These are phyloP conservation scores for Penaeus vannamei DNA, from an alignment of 1,140 invertebrate genomes.

Conservation along the genomic window DNA sequence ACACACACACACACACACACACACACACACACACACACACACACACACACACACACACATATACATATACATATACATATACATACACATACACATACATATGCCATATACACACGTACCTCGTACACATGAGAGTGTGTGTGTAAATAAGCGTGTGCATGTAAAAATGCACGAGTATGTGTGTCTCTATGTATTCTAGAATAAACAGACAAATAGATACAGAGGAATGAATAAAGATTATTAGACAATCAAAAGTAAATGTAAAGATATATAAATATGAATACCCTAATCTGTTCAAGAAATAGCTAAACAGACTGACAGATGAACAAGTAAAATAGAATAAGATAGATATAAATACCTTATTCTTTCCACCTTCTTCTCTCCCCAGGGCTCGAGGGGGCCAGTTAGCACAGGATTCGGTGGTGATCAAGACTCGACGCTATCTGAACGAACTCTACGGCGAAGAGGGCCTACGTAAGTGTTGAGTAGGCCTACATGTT, in stretches of 20 bases:
- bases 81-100: no score
- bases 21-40: neutral
- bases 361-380: neutral
- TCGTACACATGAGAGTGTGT: neutral
- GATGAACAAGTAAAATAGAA: neutral
- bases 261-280: no score
- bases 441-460: constrained; percentile 38
- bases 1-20: neutral
- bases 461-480: constrained; percentile 35
- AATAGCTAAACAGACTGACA: neutral
- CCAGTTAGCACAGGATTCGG: constrained; percentile 20
- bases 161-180: neutral
- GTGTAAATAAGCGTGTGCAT: neutral
- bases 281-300: no score
- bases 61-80: neutral
- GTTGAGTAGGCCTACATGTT: no score
- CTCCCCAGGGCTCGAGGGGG: constrained; percentile 12
- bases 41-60: neutral
- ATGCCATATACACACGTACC: neutral
- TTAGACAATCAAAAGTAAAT: no score
- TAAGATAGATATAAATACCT: neutral
- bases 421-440: constrained; percentile 37
- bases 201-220: neutral
- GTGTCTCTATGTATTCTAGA: neutral
- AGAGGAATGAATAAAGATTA: neutral